A percentile compares a stretch with the other conserved stretches of the same genome.
phyloP scores from a whole-genome alignment of 2,888 invertebrate species.

The Drosophila kokeensis region DNA sequence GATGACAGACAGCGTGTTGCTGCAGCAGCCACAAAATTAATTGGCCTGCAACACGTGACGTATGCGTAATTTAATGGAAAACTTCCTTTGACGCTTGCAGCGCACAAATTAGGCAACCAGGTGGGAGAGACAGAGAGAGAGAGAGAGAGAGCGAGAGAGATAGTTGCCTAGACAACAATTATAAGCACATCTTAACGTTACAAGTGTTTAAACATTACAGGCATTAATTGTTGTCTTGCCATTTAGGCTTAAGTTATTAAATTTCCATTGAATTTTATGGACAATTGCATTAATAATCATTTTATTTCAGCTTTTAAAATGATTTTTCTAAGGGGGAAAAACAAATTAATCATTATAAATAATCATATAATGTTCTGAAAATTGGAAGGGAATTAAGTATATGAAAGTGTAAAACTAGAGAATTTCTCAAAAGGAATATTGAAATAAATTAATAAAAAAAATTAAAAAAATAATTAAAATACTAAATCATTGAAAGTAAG shows the following conservation, averaged over 20 bases:
- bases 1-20: slow-evolving; percentile 40
- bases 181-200: background rate
- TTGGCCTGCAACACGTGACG: slow-evolving; percentile 72
- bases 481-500: background rate
- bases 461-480: too few species aligned
- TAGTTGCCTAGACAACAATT: slow-evolving; percentile 27
- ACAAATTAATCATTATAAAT: background rate
- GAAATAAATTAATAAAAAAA: too few species aligned
- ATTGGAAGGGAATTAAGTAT: background rate
- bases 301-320: background rate
- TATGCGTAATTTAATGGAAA: slow-evolving; percentile 66
- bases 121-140: background rate
- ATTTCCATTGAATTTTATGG: slow-evolving; percentile 13
- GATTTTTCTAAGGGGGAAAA: background rate
- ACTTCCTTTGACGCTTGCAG: slow-evolving; percentile 1
- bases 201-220: background rate
- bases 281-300: background rate
- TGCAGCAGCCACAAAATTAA: slow-evolving; percentile 33
- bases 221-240: slow-evolving; percentile 11
- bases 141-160: background rate
- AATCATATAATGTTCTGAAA: background rate
- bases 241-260: slow-evolving; percentile 20
- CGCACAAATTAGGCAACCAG: background rate
- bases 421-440: background rate
- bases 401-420: background rate